These are phyloP conservation scores for Formicarius rufipectus DNA, from an alignment of 2,113 vertebrate species.

Conservation along the genomic window DNA sequence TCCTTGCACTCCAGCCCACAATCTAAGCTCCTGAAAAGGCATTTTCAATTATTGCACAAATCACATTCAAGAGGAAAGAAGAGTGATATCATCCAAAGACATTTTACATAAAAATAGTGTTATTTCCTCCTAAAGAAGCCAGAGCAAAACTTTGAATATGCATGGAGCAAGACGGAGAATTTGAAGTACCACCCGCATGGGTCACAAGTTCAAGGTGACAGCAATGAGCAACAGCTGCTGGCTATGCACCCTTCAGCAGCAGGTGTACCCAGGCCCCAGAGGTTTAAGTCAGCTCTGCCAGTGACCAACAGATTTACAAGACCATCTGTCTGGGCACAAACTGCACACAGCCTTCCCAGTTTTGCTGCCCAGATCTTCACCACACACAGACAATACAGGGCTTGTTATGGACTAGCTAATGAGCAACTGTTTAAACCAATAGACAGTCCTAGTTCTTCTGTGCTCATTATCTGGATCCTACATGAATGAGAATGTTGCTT, in stretches of 20 bases:
- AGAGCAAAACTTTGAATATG: not conserved
- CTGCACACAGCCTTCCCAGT: not conserved
- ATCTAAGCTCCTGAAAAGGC: not conserved
- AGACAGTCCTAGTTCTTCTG: not conserved
- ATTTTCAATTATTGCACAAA: not conserved
- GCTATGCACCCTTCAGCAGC: slow-evolving; percentile 9
- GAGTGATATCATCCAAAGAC: not conserved
- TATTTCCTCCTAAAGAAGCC: not conserved
- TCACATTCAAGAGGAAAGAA: not conserved
- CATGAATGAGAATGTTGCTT: not conserved
- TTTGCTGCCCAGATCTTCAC: slow-evolving; percentile 13
- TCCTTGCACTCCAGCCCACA: not conserved
- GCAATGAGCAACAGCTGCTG: slow-evolving; percentile 39
- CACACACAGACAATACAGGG: slow-evolving; percentile 17
- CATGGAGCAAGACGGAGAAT: not conserved
- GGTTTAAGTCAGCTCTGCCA: slow-evolving; percentile 36
- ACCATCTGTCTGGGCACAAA: slow-evolving; percentile 44
- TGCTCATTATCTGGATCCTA: not conserved
- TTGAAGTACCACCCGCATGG: not conserved
- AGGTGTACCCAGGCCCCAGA: slow-evolving; percentile 52
- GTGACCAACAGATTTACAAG: slow-evolving; percentile 10
- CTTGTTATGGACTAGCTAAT: slow-evolving; percentile 46
- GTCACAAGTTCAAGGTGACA: slow-evolving; percentile 62
- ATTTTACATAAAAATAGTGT: not conserved
- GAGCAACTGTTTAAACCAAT: slow-evolving; percentile 39